Evolutionary conservation across 2,797 vertebrate genomes (phyloP), one percentile per base, ranked within the genome.

Genomic region (Cirrhinus molitorella): DNA sequence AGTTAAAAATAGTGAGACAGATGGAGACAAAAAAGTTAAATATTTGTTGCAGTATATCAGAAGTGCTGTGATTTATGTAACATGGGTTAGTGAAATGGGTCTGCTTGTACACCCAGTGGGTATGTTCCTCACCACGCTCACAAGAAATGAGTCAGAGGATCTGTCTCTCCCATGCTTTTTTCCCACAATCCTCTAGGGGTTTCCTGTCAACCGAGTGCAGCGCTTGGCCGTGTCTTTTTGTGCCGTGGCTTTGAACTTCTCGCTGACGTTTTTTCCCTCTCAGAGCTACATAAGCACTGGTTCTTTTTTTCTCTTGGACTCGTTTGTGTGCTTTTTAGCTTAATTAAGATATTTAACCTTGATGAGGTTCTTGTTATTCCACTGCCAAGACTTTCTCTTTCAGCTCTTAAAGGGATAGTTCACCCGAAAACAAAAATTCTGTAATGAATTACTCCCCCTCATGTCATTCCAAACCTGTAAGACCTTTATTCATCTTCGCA

Each of bases 311-410:
- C 67, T 77, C 25, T 37, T 68, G 31, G 31, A 53, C 71, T 37
- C 8, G 12, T 63, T 81, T 16, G 21, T 65, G 76, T 63, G 45
- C 82, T 89, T 92, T 92, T 92, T 91, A 86, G 92, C 92, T 94
- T 93, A 92, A 94, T 94, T 94, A 94, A 92, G 92, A 94, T 92
- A 84, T 88, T 92, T 92, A 90, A 93, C 92, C 92, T 93, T 93
- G 92, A 94, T 94, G 93, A 90, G 88, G 90, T 92, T 92, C 91
- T 93, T 94, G 92, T 93, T 90, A 43, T 90, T 88, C 81, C 88
- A 76, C 90, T 88, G 91, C 91, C 88, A 92, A 91, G 88, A 83
- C 88, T 91, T 91, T 91, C 89, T 92, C 71, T 11, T 66, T 78
- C 19, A 12, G 57, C 25, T 78, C 40, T 43, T 43, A 43, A 43